Evolutionary conservation across 2,797 vertebrate species (phyloP).

Genomic region (Thamnophis elegans): DNA sequence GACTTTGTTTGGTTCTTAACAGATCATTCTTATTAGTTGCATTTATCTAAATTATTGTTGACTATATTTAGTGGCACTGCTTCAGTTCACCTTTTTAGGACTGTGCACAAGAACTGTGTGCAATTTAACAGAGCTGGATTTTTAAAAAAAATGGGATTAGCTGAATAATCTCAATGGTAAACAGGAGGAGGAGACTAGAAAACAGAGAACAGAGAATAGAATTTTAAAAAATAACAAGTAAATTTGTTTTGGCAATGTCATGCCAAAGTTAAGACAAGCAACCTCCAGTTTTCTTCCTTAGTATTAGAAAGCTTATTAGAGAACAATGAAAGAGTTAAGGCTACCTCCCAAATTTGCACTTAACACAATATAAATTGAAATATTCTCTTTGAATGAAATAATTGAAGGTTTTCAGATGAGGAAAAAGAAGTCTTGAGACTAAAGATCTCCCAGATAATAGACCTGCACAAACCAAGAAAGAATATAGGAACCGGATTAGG

Average conservation of each 20-base stretch:
- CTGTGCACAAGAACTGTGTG: background rate
- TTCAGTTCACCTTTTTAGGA: background rate
- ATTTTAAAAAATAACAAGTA: background rate
- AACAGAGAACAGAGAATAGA: background rate
- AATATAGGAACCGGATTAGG: background rate
- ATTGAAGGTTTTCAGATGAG: background rate
- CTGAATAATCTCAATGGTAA: background rate
- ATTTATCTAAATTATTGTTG: conserved; percentile 31
- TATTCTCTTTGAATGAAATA: background rate
- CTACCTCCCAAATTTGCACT: background rate
- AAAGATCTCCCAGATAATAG: background rate
- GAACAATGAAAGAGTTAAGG: background rate
- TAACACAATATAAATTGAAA: background rate
- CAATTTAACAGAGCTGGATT: background rate
- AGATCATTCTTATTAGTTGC: background rate
- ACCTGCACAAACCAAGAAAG: too few relatives aligned
- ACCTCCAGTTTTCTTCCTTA: background rate
- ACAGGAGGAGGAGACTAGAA: background rate
- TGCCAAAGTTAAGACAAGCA: background rate
- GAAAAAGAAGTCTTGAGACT: background rate
- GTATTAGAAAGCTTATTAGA: background rate
- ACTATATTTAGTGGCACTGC: background rate
- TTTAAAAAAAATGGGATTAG: background rate
- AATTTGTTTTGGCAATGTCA: background rate
- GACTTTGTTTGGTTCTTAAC: background rate